Percentiles rank a stretch among this genome's conserved stretches.
These are phyloP conservation scores for Rhinella marina DNA, from an alignment of 2,797 vertebrate genomes.

Conservation along the genomic window DNA sequence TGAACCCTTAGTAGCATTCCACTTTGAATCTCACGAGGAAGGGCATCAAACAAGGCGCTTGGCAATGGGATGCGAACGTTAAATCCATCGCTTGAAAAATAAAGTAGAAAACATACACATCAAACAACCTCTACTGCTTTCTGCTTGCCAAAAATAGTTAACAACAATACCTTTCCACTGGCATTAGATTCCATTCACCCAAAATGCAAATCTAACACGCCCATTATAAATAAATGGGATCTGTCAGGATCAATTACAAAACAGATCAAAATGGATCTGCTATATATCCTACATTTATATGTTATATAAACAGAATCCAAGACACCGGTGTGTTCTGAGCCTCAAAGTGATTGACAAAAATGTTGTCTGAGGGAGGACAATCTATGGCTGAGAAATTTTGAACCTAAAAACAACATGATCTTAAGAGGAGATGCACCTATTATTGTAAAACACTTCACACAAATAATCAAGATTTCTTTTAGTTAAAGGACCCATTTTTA, in stretches of 20 bases:
- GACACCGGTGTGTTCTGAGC: too few species aligned
- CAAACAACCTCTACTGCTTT: not conserved
- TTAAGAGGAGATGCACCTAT: not conserved
- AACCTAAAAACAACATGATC: not conserved
- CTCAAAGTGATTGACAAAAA: too few species aligned
- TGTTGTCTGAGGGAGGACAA: too few species aligned
- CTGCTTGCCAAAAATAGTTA: not conserved
- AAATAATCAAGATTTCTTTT: not conserved
- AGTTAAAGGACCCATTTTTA: not conserved
- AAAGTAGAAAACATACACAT: constrained; percentile 2
- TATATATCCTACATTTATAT: not conserved
- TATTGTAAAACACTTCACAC: not conserved
- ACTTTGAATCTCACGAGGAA: constrained; percentile 96
- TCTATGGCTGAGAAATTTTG: not conserved
- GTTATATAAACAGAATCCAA: too few species aligned
- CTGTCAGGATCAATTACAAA: not conserved
- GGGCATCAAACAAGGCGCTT: constrained; percentile 87
- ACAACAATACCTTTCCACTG: not conserved
- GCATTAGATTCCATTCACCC: not conserved
- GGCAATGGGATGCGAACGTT: constrained; percentile 94
- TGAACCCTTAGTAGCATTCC: constrained; percentile 98
- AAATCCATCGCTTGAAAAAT: constrained; percentile 83
- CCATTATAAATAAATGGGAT: not conserved
- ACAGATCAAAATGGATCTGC: not conserved
- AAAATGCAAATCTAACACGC: not conserved